Base-by-base conservation (phyloP, 2,113 vertebrate genomes). In the Ctenomys sociabilis region DNA sequence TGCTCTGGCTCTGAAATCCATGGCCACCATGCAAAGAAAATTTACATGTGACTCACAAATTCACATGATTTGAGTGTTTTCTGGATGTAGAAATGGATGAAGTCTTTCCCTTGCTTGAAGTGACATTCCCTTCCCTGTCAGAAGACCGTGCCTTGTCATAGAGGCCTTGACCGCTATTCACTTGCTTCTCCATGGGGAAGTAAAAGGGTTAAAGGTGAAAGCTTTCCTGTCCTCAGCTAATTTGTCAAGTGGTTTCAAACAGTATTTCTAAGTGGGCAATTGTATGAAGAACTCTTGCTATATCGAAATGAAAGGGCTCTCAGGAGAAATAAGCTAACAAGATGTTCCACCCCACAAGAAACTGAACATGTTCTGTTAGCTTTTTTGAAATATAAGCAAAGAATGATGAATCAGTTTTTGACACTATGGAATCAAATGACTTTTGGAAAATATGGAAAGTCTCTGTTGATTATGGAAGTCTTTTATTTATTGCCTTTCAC, bases 321-420 rank as follows among this genome's bases (percentile, higher is more conserved):
- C 92, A 59, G 49, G 93, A 93, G 90, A 93, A 95, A 85, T 90
- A 68, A 96, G 61, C 88, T 94, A 95, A 93, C 12, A 94, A 97
- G 93, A 91, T 28, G 88, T 96, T 83, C 40, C 6, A 70, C 61
- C 52, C 17, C 92, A 94, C 85, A 96, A 96, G 90, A 88, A 97
- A 90, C n/a, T 43, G 78, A 96, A 83, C n/a, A 0, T 83, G 57
- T 85, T 95, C 72, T 26, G 75, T 90, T 96, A 90, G 40, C 94
- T 95, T 96, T 96, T 95, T 96, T 96, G 95, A 97, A 96, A 96
- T 83, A 68, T 68, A 96, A 97, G n/a, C 81, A 72, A 83, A 88
- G 63, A 87, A 92, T 96, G 88, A 93, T 96, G 87, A 96, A 96
- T 96, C 77, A 81, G 59, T 97, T 90, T 97, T 97, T 97, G 92